Conservation (phyloP, 2,113 vertebrate genomes). For the Cavia porcellus region DNA sequence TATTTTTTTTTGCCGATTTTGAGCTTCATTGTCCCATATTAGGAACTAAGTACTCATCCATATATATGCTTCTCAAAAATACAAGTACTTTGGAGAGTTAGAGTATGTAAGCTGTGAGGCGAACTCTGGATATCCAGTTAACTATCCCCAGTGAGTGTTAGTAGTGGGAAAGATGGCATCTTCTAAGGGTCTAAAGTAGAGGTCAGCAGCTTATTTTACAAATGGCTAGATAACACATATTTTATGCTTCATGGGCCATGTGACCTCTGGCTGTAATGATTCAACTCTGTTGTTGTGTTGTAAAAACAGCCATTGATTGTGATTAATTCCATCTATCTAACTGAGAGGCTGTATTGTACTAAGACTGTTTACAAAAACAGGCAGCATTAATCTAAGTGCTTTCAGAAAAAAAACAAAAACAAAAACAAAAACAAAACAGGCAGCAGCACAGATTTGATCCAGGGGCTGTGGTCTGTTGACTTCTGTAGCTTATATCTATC, state of each 20-base stretch:
- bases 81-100: neutral
- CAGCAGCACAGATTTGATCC: neutral
- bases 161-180: neutral
- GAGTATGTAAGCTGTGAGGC: neutral
- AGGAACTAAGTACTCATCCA: neutral
- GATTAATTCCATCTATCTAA: neutral
- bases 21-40: neutral
- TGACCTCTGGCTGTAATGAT: neutral
- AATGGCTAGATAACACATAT: neutral
- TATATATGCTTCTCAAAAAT: neutral
- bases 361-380: neutral
- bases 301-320: neutral
- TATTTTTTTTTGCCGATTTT: conserved; percentile 10
- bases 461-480: neutral
- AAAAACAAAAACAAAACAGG: too few species aligned
- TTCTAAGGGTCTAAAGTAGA: neutral
- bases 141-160: neutral
- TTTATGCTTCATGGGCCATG: neutral
- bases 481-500: neutral
- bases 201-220: neutral
- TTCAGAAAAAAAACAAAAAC: too few species aligned
- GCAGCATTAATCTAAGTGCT: too few species aligned
- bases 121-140: neutral
- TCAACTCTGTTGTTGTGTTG: neutral
- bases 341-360: neutral